Evolutionary conservation across 2,888 invertebrate species (phyloP), one percentile per base, ranked within the genome.

Genomic region (Tribolium freemani): DNA sequence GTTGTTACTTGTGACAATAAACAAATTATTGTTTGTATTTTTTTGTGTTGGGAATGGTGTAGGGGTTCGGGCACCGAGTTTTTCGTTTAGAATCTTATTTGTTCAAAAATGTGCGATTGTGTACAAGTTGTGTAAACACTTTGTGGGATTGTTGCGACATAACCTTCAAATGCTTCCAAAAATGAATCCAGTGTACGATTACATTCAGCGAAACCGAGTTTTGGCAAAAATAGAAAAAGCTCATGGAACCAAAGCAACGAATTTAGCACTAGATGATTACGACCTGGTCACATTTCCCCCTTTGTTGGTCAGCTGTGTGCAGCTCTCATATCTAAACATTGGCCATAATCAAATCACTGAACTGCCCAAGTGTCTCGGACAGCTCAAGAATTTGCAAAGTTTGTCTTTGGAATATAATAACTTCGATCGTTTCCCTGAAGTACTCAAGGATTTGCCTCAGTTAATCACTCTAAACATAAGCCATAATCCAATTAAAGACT

Each of bases 151-250:
- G 8, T 21, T 45, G 21, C 54, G 53, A 64, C 51, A 54, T 66
- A 66, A 66, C 54, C 30, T 54, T 3, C 8, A 38, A 21, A 38
- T 54, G 44, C 45, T 46, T 54, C 44, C 54, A 68, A 73, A 75
- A 87, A 91, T 91, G 91, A 91, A 91, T 88, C 88, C 88, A 81
- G 88, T 92, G 80, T 89, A 91, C 84, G 90, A 91, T 86, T 92
- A 91, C 85, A 90, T 92, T 81, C 91, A 91, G 85, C 89, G 90
- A 85, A 91, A 92, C 83, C 90, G 92, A 81, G 90, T 91, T 82
- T 83, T 91, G 79, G 91, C 91, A 44, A 88, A 91, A 77, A 91
- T 93, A 79, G 92, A 93, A 86, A 89, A 90, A 81, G 91, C 90
- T 6, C 87, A 90, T 69, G 86, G 86, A 31, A 90, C 89, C 80